Base-by-base conservation (phyloP, 2,797 vertebrate genomes). In the Rhodeus uyekii region DNA sequence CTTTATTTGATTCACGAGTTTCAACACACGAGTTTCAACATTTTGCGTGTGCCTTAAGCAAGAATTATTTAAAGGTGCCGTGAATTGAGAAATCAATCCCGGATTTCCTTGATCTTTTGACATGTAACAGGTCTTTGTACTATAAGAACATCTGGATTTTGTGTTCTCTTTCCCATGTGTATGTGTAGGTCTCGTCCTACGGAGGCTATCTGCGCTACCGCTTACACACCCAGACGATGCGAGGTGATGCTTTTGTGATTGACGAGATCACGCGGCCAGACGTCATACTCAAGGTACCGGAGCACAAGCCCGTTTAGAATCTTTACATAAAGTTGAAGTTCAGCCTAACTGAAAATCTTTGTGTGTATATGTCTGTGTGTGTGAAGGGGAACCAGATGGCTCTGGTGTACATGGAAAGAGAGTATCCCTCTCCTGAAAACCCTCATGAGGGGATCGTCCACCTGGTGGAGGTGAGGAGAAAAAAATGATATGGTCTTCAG, bases 321-420 rank as follows among this genome's bases (percentile, higher is more conserved):
- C 10, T 60, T 29, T 60, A 76, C 24, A n/a, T 67, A 14, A 38
- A 53, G 32, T 36, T 53, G 46, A 67, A 50, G 5, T 44, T 73
- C 4, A 8, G 14, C 19, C 29, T 9, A 8, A 46, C 9, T 63
- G 19, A 53, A 38, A 19, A 14, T 32, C 3, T 55, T 14, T 48
- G 29, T 46, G 53, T 80, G 8, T 42, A 36, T 76, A 3, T 81
- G 60, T 73, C 5, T 81, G 36, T 73, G 32, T 60, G 24, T 68
- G 9, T 86, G 34, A 90, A 99, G 98, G 98, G 98, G 1, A 99
- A 98, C 90, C 97, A 98, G 89, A 99, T 99, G 98, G 98, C 93
- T 22, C 90, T 99, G 88, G 95, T 96, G 82, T 98, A 95, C 90
- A 94, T 97, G 90, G 96, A 98, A 90, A 88, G 94, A 0, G 91